Conservation (phyloP, 2,888 invertebrate species). For the Synanthedon vespiformis region DNA sequence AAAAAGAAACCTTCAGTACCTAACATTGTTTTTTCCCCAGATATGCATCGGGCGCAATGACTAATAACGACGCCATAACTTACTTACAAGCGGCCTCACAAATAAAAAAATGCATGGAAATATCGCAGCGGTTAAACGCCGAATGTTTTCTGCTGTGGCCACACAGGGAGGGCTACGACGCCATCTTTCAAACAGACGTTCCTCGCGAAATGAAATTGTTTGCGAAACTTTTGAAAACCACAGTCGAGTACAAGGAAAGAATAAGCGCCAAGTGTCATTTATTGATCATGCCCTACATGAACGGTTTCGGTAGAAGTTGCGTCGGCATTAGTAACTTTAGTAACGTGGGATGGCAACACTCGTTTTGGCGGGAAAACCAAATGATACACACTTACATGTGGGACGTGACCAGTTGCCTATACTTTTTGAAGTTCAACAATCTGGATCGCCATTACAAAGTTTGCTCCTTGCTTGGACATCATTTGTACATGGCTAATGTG, state of each 20-base stretch:
- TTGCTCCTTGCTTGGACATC: slow-evolving; percentile 73
- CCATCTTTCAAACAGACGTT: slow-evolving; percentile 71
- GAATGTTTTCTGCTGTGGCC: slow-evolving; percentile 75
- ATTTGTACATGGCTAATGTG: slow-evolving; percentile 72
- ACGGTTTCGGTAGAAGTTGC: slow-evolving; percentile 20
- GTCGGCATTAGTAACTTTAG: slow-evolving; percentile 4
- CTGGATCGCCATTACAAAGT: slow-evolving; percentile 73
- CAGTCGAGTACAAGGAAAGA: slow-evolving; percentile 74
- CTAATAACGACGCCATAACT: slow-evolving; percentile 70
- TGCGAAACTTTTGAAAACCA: slow-evolving; percentile 72
- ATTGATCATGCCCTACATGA: slow-evolving; percentile 63
- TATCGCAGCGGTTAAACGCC: slow-evolving; percentile 71
- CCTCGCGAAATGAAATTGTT: slow-evolving; percentile 71
- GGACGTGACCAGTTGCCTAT: slow-evolving; percentile 74
- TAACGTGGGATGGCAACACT: slow-evolving; percentile 22
- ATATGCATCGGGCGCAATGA: slow-evolving; percentile 72
- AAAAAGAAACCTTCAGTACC: too few relatives aligned
- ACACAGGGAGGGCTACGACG: slow-evolving; percentile 70
- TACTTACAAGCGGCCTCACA: slow-evolving; percentile 72
- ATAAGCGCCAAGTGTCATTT: slow-evolving; percentile 72
- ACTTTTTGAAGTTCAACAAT: slow-evolving; percentile 70
- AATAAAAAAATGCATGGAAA: slow-evolving; percentile 73
- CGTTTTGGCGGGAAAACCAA: slow-evolving; percentile 30
- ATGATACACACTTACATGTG: slow-evolving; percentile 70
- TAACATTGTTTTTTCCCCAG: slow-evolving; percentile 26